Conservation (phyloP, 1,140 invertebrate genomes). For the Leptinotarsa texana region DNA sequence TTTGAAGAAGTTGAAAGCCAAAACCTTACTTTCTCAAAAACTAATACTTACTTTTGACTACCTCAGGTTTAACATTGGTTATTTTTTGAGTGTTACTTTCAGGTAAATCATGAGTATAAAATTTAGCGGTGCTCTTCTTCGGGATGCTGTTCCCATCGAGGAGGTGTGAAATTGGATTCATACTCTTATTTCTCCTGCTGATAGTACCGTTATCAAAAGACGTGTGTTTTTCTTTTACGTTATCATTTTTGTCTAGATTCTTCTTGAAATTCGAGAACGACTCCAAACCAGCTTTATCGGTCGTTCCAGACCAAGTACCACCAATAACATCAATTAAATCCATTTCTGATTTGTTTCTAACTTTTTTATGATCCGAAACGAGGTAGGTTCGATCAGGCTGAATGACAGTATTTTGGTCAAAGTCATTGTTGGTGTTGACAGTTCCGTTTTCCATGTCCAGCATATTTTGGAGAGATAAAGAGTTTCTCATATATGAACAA, state of each 20-base stretch:
- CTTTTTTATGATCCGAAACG: constrained; percentile 43
- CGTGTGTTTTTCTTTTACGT: constrained; percentile 38
- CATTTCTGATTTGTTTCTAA: constrained; percentile 48
- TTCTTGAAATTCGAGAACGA: constrained; percentile 39
- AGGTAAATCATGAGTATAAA: constrained; percentile 27
- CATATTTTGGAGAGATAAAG: constrained; percentile 50
- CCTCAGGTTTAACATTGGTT: constrained; percentile 26
- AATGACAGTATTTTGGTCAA: constrained; percentile 53
- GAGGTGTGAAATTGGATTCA: constrained; percentile 46
- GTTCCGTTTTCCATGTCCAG: constrained; percentile 40
- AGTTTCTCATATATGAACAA: constrained; percentile 42
- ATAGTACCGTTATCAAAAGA: constrained; percentile 26
- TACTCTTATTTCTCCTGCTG: constrained; percentile 47
- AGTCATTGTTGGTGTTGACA: constrained; percentile 53
- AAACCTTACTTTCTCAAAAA: too few species aligned
- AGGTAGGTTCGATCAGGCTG: constrained; percentile 51
- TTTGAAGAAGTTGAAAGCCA: too few species aligned
- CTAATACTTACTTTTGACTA: constrained; percentile 36
- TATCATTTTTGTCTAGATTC: constrained; percentile 44
- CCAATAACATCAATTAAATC: constrained; percentile 56
- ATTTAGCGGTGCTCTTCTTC: constrained; percentile 33
- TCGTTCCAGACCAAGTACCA: constrained; percentile 49
- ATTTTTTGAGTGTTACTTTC: constrained; percentile 24
- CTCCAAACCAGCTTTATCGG: constrained; percentile 43
- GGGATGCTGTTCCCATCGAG: constrained; percentile 34